A percentile compares a stretch with the other conserved stretches of the same genome.
Conservation (phyloP, 1,140 invertebrate genomes). For the Coptotermes formosanus region DNA sequence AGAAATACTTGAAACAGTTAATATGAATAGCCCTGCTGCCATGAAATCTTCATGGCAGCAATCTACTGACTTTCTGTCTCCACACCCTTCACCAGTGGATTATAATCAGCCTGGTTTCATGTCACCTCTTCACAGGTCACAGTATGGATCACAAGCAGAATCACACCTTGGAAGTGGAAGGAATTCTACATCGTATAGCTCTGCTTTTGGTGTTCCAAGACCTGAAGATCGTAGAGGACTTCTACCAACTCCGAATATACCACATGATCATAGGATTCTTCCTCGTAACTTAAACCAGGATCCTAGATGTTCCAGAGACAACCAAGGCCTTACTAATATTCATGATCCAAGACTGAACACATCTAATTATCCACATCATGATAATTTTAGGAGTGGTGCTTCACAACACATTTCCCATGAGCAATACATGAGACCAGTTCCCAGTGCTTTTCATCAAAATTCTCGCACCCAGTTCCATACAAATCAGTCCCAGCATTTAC, state of each 20-base stretch:
- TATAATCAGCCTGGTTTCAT: background rate
- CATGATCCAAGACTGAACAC: background rate
- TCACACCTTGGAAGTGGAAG: background rate
- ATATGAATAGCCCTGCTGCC: background rate
- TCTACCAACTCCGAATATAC: background rate
- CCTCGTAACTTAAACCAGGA: background rate
- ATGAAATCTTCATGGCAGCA: no score
- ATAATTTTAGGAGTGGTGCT: background rate
- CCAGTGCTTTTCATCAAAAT: background rate
- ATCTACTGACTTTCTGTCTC: background rate
- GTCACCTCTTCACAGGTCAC: background rate
- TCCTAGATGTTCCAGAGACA: background rate
- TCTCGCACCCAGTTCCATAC: background rate
- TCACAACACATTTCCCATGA: background rate
- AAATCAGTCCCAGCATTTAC: background rate
- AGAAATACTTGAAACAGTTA: constrained; percentile 22
- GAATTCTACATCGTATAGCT: background rate
- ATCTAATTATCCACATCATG: background rate
- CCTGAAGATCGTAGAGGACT: background rate
- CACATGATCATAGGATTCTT: background rate
- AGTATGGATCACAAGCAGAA: background rate
- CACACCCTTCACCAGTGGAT: background rate
- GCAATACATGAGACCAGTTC: background rate
- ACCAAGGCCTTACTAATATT: background rate
- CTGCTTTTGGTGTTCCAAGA: background rate